Evolutionary conservation across 2,797 vertebrate genomes (phyloP), one percentile per base, ranked within the genome.

Genomic region (Acanthiza pusilla): DNA sequence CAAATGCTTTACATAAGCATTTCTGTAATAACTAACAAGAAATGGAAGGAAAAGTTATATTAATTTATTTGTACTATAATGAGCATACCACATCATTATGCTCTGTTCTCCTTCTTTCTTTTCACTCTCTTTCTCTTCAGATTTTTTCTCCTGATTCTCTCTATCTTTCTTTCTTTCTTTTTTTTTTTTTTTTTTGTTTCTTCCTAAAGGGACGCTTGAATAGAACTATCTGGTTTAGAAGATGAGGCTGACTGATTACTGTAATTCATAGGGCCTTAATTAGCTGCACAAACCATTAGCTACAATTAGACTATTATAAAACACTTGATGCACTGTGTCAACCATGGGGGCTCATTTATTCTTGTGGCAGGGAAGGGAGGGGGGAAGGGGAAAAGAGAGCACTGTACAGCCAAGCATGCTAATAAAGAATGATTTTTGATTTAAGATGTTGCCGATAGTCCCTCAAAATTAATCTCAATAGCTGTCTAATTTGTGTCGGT

Each of bases 241-340:
- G 98, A 98, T 98, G 98, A 98, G 98, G 98, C 98, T 99, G 99
- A 99, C 98, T 99, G 99, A 99, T 99, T 99, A 98, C 99, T 99
- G 98, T 99, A 99, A 99, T 99, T 99, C 98, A 99, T 99, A 99
- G 98, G 98, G 98, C 99, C 99, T 99, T 99, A 99, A 99, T 99
- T 99, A 99, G 99, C 99, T 99, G 99, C 99, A 99, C 99, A 99
- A 99, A 99, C 99, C 99, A 99, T 99, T 99, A 99, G 99, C 99
- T 99, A 99, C 99, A 99, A 99, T 99, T 99, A 99, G 98, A 99
- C 98, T 99, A 99, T 99, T 99, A 99, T 98, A 99, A 99, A 99
- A 99, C 98, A 98, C 99, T 99, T 98, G 98, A 98, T 98, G 98
- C 94, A 55, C 98, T 98, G 98, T 99, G 99, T 99, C 99, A 99